Percentiles rank a stretch among this genome's conserved stretches.
Conservation (phyloP, 2,888 invertebrate species). For the Cabera pusaria region DNA sequence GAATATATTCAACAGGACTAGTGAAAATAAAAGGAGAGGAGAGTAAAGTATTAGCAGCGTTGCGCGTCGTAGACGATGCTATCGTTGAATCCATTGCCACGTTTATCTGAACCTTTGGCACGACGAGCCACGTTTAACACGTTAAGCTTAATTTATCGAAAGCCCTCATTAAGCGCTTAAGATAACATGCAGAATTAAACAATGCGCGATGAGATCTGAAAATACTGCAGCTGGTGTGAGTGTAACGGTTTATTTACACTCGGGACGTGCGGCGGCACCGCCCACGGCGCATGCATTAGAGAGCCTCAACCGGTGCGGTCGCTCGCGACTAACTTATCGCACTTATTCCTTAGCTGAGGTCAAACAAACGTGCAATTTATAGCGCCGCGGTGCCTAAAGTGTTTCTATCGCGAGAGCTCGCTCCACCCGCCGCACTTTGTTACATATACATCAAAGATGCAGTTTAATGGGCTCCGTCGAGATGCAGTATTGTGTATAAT, state of each 20-base stretch:
- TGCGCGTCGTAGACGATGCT: constrained; percentile 1
- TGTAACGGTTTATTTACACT: constrained; percentile 5
- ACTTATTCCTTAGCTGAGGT: constrained; percentile 8
- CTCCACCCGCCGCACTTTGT: constrained; percentile 7
- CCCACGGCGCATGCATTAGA: too few species aligned
- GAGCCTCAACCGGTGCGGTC: constrained; percentile 10
- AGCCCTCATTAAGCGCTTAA: constrained; percentile 5
- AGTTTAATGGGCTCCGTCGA: constrained; percentile 2
- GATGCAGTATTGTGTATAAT: neutral
- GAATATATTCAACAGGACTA: too few species aligned
- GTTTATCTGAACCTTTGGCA: constrained; percentile 9
- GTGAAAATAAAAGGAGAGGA: too few species aligned
- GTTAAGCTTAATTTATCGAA: constrained; percentile 8
- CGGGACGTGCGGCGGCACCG: too few species aligned
- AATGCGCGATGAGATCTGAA: neutral
- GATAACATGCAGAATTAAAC: constrained; percentile 5
- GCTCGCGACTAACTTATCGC: constrained; percentile 9
- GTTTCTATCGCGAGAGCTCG: constrained; percentile 2
- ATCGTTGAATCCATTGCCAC: constrained; percentile 6
- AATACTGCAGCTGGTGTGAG: neutral
- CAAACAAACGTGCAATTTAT: constrained; percentile 6
- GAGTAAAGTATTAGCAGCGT: neutral
- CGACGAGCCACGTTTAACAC: constrained; percentile 4
- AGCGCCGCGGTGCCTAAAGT: constrained; percentile 1
- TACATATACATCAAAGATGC: constrained; percentile 11